Evolutionary conservation across 2,888 invertebrate species (phyloP), one percentile per base, ranked within the genome.

Genomic region (Leptopterna dolabrata): DNA sequence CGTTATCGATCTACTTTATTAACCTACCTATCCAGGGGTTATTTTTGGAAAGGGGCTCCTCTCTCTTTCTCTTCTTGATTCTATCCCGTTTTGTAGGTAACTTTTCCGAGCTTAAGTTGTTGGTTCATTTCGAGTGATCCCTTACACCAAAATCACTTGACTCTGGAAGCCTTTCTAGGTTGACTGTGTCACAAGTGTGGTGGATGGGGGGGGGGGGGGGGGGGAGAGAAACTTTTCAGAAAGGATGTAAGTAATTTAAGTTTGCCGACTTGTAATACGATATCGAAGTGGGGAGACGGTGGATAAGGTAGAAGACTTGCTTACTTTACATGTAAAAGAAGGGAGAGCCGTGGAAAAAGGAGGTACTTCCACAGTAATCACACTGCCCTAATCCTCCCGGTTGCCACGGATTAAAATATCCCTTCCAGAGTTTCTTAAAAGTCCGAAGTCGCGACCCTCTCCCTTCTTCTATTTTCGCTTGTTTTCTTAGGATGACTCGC

Each of bases 191-290:
- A n/a, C n/a, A n/a, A n/a, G n/a, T n/a, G n/a, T n/a, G n/a, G n/a
- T n/a, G n/a, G n/a, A n/a, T n/a, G n/a, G n/a, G n/a, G 70, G 27
- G 45, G 30, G 81, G 24, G 51, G 19, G 36, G 81, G 51, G 55
- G 55, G 30, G 30, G 55, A 81, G 55, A 76, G 29, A 85, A 85
- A 85, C 73, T 85, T 85, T 85, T 45, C 51, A 71, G 85, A 85
- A 71, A 85, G 85, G 85, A 85, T 85, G 76, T 85, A 85, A 85
- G 85, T 85, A 85, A 85, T 85, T 85, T 85, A 85, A 85, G 85
- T 85, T 85, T 76, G 85, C 76, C 24, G 85, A 76, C 85, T 85
- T 76, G 85, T 85, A 85, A 85, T 85, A 85, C 85, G 85, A 85
- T 85, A 85, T 85, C 85, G 73, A 76, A 85, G 73, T 45, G n/a